Evolutionary conservation across 2,113 vertebrate genomes (phyloP).

Genomic region (Melanerpes formicivorus): DNA sequence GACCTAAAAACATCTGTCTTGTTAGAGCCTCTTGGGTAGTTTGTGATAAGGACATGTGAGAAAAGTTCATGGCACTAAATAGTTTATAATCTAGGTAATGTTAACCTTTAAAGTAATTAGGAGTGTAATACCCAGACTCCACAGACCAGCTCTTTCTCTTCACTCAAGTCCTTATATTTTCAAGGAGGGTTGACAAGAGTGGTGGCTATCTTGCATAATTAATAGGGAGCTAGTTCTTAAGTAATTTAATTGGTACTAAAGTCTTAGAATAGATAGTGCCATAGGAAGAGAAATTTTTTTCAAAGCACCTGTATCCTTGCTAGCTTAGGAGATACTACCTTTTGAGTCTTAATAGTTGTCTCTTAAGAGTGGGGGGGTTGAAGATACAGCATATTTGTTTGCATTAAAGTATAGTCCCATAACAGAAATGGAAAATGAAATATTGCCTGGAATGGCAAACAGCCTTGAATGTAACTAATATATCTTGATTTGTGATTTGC

Average conservation of each 20-base stretch:
- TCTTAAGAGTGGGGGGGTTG: not conserved
- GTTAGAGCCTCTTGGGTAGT: not conserved
- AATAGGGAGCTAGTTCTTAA: not conserved
- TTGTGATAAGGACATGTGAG: not conserved
- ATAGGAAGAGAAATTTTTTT: not conserved
- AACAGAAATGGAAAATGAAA: not conserved
- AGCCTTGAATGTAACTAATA: not conserved
- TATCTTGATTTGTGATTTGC: not conserved
- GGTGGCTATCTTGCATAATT: not conserved
- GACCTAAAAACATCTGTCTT: not conserved
- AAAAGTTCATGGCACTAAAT: not conserved
- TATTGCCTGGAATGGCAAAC: not conserved
- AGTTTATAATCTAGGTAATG: not conserved
- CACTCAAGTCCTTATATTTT: not conserved
- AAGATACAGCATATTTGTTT: not conserved
- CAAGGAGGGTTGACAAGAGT: not conserved
- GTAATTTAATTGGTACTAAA: not conserved
- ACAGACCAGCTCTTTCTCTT: not conserved
- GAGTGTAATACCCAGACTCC: not conserved
- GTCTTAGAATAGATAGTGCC: not conserved
- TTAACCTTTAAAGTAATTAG: not conserved
- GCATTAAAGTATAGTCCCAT: not conserved
- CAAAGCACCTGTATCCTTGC: not conserved
- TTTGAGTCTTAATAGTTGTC: not conserved
- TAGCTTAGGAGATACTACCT: not conserved